A percentile compares a stretch with the other conserved stretches of the same genome.
Evolutionary conservation across 2,797 vertebrate genomes (phyloP).

Genomic region (Cephalopachus bancanus): DNA sequence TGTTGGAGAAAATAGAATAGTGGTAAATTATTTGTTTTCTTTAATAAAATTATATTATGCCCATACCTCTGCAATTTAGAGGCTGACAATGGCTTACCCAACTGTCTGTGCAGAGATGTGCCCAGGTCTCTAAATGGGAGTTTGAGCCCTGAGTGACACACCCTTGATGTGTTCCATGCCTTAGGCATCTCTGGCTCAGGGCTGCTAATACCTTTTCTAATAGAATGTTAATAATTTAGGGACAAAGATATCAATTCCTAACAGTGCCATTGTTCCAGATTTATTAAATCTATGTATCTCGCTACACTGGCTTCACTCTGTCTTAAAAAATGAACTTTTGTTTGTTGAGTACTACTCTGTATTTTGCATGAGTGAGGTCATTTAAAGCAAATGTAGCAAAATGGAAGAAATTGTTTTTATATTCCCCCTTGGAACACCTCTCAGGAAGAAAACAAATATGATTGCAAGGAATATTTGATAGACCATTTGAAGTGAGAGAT

Average conservation of each 20-base stretch:
- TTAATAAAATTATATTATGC: slow-evolving; percentile 34
- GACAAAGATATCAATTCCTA: slow-evolving; percentile 3
- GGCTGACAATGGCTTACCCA: neutral
- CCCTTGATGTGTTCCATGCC: neutral
- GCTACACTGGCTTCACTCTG: neutral
- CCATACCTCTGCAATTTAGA: neutral
- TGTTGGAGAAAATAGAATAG: neutral
- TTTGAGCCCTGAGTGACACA: neutral
- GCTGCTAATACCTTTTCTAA: neutral
- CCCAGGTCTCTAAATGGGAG: neutral
- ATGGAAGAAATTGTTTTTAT: neutral
- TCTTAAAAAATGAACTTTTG: neutral
- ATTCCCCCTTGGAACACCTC: neutral
- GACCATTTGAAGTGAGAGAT: slow-evolving; percentile 39
- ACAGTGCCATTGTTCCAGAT: neutral
- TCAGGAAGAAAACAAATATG: slow-evolving; percentile 15
- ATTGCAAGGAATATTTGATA: neutral
- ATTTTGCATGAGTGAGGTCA: neutral
- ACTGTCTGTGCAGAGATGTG: neutral
- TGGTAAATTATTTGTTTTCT: neutral
- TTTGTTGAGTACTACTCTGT: neutral
- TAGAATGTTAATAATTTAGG: slow-evolving; percentile 29
- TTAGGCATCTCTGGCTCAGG: neutral
- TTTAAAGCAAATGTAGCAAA: neutral
- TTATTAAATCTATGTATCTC: neutral